A percentile compares a stretch with the other conserved stretches of the same genome.
Conservation (phyloP, 1,140 invertebrate genomes). For the Bombus waltoni region DNA sequence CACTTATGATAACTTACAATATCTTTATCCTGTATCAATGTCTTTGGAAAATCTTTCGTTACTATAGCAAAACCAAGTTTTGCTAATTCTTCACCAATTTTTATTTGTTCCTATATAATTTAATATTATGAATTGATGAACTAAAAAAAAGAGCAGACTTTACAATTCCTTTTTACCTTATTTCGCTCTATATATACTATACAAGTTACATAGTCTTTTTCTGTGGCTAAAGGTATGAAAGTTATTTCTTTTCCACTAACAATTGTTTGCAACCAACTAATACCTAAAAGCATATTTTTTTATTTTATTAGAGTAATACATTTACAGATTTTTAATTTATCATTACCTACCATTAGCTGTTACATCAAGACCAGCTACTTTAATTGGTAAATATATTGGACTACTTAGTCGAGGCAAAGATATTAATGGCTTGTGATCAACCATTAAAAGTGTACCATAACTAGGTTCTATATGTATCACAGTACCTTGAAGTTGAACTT, state of each 20-base stretch:
- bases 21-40: constrained; percentile 58
- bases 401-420: constrained; percentile 73
- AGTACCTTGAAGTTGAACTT: constrained; percentile 78
- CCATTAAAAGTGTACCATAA: constrained; percentile 77
- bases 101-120: constrained; percentile 64
- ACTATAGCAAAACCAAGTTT: constrained; percentile 81
- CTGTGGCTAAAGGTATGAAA: constrained; percentile 80
- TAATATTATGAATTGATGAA: constrained; percentile 10
- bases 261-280: constrained; percentile 83
- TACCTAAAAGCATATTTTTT: constrained; percentile 66
- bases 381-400: constrained; percentile 81
- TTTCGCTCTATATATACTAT: constrained; percentile 78
- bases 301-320: not conserved
- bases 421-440: constrained; percentile 83
- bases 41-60: constrained; percentile 63
- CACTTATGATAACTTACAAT: constrained; percentile 74
- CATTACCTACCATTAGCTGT: constrained; percentile 77
- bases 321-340: not conserved
- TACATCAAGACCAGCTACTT: constrained; percentile 82
- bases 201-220: constrained; percentile 80
- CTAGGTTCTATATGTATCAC: constrained; percentile 81
- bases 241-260: constrained; percentile 77
- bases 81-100: constrained; percentile 79
- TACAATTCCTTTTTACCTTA: constrained; percentile 61
- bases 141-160: not conserved